phyloP scores from a whole-genome alignment of 2,113 vertebrate species.

The Oceanodroma tethys region DNA sequence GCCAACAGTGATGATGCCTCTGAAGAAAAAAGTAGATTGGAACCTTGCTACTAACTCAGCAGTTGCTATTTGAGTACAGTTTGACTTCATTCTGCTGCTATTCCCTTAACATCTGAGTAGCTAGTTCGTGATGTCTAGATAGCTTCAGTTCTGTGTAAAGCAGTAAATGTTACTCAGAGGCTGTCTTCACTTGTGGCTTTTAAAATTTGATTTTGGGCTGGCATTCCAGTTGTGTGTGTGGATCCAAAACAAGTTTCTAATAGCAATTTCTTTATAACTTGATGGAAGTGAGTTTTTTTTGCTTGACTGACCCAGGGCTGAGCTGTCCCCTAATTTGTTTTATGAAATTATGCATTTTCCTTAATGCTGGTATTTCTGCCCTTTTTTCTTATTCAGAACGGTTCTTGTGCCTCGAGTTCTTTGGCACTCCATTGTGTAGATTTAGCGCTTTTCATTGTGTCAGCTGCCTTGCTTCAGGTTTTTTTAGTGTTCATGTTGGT shows the following conservation, averaged over 20 bases:
- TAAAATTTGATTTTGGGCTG: not conserved
- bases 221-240: not conserved
- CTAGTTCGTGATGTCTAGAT: not conserved
- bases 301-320: not conserved
- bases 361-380: not conserved
- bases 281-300: not conserved
- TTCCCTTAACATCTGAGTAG: not conserved
- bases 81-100: not conserved
- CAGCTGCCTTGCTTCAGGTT: not conserved
- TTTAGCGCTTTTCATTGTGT: not conserved
- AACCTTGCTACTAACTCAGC: not conserved
- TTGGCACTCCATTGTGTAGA: not conserved
- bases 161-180: not conserved
- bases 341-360: not conserved
- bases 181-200: not conserved
- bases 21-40: not conserved
- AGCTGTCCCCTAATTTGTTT: not conserved
- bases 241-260: not conserved
- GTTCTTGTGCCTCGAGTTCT: not conserved
- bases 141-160: not conserved
- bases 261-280: not conserved
- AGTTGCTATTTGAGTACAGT: not conserved
- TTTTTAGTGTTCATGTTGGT: not conserved
- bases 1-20: not conserved
- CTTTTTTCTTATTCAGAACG: not conserved